Evolutionary conservation across 2,888 invertebrate species (phyloP).

Genomic region (Drosophila melanocephala): DNA sequence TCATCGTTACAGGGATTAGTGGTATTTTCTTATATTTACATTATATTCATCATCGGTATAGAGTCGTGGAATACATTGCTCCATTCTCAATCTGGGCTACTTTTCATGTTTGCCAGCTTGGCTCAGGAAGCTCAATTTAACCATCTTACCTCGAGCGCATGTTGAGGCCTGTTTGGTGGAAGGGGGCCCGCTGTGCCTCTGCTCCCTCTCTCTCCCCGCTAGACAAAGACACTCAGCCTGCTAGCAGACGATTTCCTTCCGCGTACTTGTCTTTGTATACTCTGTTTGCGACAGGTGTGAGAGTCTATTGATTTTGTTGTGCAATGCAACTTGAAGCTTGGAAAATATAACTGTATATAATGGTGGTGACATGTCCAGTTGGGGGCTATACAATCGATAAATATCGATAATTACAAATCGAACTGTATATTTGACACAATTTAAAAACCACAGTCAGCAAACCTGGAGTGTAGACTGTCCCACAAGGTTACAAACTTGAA

Average conservation of each 20-base stretch:
- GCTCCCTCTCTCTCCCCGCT: background rate
- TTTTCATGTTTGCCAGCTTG: conserved; percentile 3
- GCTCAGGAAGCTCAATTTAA: conserved; percentile 31
- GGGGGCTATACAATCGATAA: background rate
- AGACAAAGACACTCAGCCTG: conserved; percentile 9
- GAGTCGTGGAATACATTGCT: background rate
- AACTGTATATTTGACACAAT: background rate
- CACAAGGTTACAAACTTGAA: background rate
- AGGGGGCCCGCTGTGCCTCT: background rate
- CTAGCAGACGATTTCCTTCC: conserved; percentile 40
- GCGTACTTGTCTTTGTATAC: conserved; percentile 14
- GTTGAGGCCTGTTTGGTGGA: conserved; percentile 21
- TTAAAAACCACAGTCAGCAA: background rate
- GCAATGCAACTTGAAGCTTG: background rate
- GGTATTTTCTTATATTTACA: background rate
- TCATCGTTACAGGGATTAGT: background rate
- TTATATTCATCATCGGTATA: background rate
- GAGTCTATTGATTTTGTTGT: background rate
- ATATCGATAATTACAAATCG: background rate
- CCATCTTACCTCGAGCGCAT: conserved; percentile 27
- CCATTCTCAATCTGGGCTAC: background rate
- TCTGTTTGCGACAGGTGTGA: background rate
- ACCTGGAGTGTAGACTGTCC: background rate
- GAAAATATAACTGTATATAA: background rate
- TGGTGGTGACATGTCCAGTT: background rate